phyloP scores from a whole-genome alignment of 2,113 vertebrate species.

The Leptocoma aspasia region DNA sequence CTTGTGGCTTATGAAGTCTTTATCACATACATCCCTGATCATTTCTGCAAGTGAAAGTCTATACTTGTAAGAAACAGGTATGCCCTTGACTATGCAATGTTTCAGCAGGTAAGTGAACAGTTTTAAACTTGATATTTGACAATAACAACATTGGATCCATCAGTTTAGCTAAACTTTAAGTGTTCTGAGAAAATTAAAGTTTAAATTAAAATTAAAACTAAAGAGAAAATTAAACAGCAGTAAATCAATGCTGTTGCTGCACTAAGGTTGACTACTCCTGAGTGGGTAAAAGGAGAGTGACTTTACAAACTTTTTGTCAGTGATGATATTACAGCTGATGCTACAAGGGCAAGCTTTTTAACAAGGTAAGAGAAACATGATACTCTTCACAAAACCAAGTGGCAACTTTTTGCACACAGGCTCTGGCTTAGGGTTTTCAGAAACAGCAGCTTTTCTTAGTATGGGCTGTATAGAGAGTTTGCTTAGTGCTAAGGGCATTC shows the following conservation, averaged over 20 bases:
- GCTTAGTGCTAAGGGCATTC: not conserved
- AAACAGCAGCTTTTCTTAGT: not conserved
- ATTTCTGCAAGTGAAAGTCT: constrained; percentile 16
- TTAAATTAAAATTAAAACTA: too few species aligned
- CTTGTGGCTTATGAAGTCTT: not conserved
- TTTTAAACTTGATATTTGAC: not conserved
- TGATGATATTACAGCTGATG: not conserved
- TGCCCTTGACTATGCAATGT: not conserved
- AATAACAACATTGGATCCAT: not conserved
- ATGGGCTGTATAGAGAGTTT: not conserved
- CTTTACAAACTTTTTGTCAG: not conserved
- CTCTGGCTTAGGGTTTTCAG: not conserved
- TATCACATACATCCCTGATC: not conserved
- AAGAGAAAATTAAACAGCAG: too few species aligned
- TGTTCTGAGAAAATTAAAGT: not conserved
- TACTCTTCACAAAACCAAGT: not conserved
- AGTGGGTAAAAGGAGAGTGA: not conserved
- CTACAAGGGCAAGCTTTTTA: not conserved
- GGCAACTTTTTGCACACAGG: not conserved
- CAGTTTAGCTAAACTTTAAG: not conserved
- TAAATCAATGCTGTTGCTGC: not conserved
- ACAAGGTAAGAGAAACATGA: not conserved
- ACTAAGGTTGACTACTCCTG: not conserved
- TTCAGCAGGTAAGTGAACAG: not conserved
- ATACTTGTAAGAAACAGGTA: not conserved